Evolutionary conservation across 2,888 invertebrate genomes (phyloP), one percentile per base, ranked within the genome.

Genomic region (Tineola bisselliella): DNA sequence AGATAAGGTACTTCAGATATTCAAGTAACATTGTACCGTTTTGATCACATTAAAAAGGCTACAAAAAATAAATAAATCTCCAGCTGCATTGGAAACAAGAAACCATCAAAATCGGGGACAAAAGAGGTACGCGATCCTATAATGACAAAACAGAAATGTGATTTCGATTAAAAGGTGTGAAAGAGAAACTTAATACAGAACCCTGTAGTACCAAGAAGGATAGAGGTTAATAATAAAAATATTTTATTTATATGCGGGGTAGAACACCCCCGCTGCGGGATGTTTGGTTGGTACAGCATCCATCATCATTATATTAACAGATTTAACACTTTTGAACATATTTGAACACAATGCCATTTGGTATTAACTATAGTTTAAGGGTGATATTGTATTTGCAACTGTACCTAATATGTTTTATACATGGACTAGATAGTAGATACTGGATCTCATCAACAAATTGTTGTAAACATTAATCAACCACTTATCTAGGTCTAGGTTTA

Each of bases 91-190:
- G 71, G 84, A 80, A 86, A 87, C 79, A 77, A 84, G 87, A 87
- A 83, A 83, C 84, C 83, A 71, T 77, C 76, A 68, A 76, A 81
- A 78, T 74, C 70, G 72, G 74, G 80, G 75, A 86, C 86, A 87
- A 87, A 82, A 73, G 84, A 83, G 79, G 83, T 82, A 82, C 77
- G 82, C 74, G 84, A 84, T 84, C 82, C 83, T 75, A 84, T 86
- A 87, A 87, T 87, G 86, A 87, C 87, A 84, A 86, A 84, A 86
- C 84, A 86, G 86, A 87, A 87, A 87, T 86, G 84, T 86, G 80
- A 84, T 87, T 84, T 84, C 86, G 87, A 87, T 86, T 84, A 83
- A 83, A 83, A 71, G 67, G 81, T 74, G 77, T 64, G 77, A 84
- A 72, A 67, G 77, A 70, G 76, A 77, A 69, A 69, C 71, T 63